Evolutionary conservation across 2,113 vertebrate genomes (phyloP).

Genomic region (Procapra przewalskii): DNA sequence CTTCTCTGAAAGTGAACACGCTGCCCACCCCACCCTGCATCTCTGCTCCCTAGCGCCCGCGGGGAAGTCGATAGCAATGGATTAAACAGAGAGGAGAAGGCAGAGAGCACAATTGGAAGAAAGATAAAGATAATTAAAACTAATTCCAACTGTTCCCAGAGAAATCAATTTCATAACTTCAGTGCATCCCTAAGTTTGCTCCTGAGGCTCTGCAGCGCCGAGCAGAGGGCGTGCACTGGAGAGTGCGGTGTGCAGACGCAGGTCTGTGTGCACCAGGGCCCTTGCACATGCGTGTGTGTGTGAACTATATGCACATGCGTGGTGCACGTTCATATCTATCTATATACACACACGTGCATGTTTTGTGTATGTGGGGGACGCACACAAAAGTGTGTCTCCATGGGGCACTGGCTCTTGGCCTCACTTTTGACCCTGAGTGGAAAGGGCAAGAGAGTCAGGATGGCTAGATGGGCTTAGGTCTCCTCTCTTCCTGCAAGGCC

Average conservation of each 20-base stretch:
- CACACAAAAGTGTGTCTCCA: background rate
- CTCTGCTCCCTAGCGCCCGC: background rate
- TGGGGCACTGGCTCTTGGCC: background rate
- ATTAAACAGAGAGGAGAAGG: slow-evolving; percentile 56
- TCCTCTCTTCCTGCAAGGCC: background rate
- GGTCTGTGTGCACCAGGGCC: accelerated
- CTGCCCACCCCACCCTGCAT: background rate
- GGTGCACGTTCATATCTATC: background rate
- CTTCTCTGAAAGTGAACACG: slow-evolving; percentile 13
- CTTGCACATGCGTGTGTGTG: background rate
- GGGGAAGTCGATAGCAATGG: slow-evolving; percentile 68
- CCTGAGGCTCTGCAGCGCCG: background rate
- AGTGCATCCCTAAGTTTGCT: slow-evolving; percentile 42
- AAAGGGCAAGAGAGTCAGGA: background rate
- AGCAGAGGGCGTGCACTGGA: background rate
- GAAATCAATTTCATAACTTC: slow-evolving; percentile 77
- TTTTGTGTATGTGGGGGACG: background rate
- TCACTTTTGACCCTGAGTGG: background rate
- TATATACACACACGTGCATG: background rate
- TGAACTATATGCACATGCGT: too few species aligned
- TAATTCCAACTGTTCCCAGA: slow-evolving; percentile 71
- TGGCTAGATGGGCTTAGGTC: background rate
- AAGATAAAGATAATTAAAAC: slow-evolving; percentile 79
- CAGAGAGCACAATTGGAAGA: slow-evolving; percentile 71
- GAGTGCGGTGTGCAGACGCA: background rate